Conservation (phyloP, 2,888 invertebrate species). For the Diadegma fenestrale region DNA sequence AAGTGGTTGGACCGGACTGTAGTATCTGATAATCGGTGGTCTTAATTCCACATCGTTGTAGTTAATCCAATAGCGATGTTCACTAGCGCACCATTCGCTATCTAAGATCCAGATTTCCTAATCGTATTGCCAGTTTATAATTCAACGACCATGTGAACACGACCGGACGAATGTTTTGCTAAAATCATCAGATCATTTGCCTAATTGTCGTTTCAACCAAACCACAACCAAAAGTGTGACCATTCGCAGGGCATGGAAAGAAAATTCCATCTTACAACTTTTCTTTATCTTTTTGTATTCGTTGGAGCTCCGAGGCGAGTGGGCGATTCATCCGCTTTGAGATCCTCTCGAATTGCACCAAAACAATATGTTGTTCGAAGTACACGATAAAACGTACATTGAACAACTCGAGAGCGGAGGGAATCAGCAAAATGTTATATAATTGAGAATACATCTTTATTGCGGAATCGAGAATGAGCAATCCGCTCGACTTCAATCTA, state of each 20-base stretch:
- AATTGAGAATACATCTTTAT: background rate
- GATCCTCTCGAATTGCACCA: background rate
- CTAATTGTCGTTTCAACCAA: background rate
- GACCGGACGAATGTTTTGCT: background rate
- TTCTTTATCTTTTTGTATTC: background rate
- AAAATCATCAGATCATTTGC: background rate
- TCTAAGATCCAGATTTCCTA: conserved; percentile 11
- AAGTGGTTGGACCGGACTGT: conserved; percentile 22
- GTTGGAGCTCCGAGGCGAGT: background rate
- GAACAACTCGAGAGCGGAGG: background rate
- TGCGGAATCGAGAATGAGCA: conserved; percentile 6
- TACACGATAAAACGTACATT: background rate
- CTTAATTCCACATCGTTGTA: conserved; percentile 38
- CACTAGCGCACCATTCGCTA: background rate
- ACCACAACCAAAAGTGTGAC: background rate
- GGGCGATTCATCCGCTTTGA: background rate
- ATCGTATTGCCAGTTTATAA: conserved; percentile 12
- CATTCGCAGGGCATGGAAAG: background rate
- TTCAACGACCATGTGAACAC: background rate
- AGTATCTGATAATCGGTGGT: conserved; percentile 41
- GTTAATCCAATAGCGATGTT: conserved; percentile 17
- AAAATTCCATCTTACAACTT: background rate
- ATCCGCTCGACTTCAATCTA: conserved; percentile 10
- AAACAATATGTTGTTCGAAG: background rate
- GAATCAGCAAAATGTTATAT: background rate